These are phyloP conservation scores for Platycheirus albimanus DNA, from an alignment of 2,888 invertebrate species.

Conservation along the genomic window DNA sequence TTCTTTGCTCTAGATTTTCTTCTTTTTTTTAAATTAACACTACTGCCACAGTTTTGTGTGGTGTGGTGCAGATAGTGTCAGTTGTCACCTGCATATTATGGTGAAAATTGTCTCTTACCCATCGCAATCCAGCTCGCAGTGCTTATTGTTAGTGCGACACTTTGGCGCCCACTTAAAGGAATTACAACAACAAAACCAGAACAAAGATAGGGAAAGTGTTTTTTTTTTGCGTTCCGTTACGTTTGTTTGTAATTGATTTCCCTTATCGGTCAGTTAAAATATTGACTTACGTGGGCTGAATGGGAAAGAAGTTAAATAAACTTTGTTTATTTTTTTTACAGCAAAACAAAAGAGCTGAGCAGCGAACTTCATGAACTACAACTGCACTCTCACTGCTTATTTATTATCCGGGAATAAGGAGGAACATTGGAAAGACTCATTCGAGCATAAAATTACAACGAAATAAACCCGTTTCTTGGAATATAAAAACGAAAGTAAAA, in stretches of 20 bases:
- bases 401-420: slow-evolving; percentile 21
- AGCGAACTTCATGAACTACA: slow-evolving; percentile 35
- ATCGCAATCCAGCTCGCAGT: slow-evolving; percentile 35
- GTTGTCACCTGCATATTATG: slow-evolving; percentile 64
- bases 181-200: slow-evolving; percentile 46
- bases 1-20: slow-evolving; percentile 81
- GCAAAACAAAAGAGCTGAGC: slow-evolving; percentile 47
- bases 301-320: slow-evolving; percentile 17
- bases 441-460: slow-evolving; percentile 63
- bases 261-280: slow-evolving; percentile 40
- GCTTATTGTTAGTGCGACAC: slow-evolving; percentile 31
- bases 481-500: slow-evolving; percentile 81
- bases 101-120: slow-evolving; percentile 40
- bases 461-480: slow-evolving; percentile 51
- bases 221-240: too few species aligned
- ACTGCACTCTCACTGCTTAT: slow-evolving; percentile 29
- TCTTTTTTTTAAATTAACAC: slow-evolving; percentile 73
- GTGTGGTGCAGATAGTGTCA: slow-evolving; percentile 29
- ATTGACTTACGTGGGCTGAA: neutral
- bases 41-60: neutral
- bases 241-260: slow-evolving; percentile 45
- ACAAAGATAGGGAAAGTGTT: slow-evolving; percentile 73
- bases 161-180: slow-evolving; percentile 46
- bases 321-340: slow-evolving; percentile 8
- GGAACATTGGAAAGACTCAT: slow-evolving; percentile 54